These are phyloP conservation scores for Canis aureus DNA, from an alignment of 2,113 vertebrate genomes.

Conservation along the genomic window DNA sequence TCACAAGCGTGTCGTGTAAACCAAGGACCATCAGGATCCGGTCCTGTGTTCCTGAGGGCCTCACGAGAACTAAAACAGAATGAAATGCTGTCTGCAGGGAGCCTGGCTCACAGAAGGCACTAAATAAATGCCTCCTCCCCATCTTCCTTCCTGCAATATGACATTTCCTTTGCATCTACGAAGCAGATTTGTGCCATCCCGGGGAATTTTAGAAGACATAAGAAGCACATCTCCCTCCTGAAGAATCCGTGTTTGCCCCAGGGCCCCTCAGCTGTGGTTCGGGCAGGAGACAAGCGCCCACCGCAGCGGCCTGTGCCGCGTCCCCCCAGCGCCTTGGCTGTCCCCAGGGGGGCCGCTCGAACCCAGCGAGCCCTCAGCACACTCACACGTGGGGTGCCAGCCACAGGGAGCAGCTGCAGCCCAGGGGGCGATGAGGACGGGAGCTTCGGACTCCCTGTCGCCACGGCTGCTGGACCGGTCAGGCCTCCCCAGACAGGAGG, in stretches of 20 bases:
- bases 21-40: rapidly evolving
- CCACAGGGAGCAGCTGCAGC: not conserved
- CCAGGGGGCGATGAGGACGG: rapidly evolving
- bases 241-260: not conserved
- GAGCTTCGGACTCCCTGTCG: not conserved
- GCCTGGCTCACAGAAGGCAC: not conserved
- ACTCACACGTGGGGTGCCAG: rapidly evolving
- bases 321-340: rapidly evolving
- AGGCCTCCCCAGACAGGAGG: too few relatives aligned
- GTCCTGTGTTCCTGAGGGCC: not conserved
- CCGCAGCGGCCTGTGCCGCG: rapidly evolving
- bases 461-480: rapidly evolving
- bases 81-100: rapidly evolving
- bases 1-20: rapidly evolving
- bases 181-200: not conserved
- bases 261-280: rapidly evolving
- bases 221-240: not conserved
- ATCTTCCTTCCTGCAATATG: not conserved
- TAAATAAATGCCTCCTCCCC: not conserved
- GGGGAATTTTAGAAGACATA: not conserved
- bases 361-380: rapidly evolving
- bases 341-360: not conserved
- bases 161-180: conserved; percentile 27
- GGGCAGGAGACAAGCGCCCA: not conserved
- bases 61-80: rapidly evolving